phyloP scores from a whole-genome alignment of 2,888 invertebrate species.

The Aelia acuminata region DNA sequence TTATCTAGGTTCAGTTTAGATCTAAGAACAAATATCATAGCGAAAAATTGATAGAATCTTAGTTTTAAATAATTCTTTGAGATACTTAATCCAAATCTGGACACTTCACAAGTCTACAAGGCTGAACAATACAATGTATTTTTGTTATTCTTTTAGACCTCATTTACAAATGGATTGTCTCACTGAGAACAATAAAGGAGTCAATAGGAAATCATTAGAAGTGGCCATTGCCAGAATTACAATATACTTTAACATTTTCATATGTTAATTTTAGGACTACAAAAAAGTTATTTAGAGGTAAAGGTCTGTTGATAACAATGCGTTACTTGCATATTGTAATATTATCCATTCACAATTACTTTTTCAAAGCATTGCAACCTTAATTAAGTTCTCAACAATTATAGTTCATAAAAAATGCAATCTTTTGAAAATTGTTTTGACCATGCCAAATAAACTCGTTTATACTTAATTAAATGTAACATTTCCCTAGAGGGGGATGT shows the following conservation, averaged over 20 bases:
- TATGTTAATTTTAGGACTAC: slow-evolving; percentile 4
- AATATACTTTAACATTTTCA: neutral
- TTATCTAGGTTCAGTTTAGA: too few relatives aligned
- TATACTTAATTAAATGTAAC: too few relatives aligned
- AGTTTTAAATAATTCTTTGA: neutral
- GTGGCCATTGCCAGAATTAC: neutral
- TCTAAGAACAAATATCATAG: too few relatives aligned
- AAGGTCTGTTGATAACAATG: neutral
- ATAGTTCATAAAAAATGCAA: too few relatives aligned
- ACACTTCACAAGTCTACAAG: neutral
- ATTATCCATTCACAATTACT: neutral
- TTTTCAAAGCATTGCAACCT: too few relatives aligned
- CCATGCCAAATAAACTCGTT: too few relatives aligned
- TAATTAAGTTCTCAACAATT: too few relatives aligned
- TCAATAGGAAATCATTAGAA: slow-evolving; percentile 39
- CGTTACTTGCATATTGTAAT: neutral
- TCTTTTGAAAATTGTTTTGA: too few relatives aligned
- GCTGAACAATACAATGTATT: neutral
- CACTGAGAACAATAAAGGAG: neutral
- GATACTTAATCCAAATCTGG: neutral
- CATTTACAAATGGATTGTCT: slow-evolving; percentile 6
- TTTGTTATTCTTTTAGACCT: neutral
- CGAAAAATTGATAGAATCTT: neutral
- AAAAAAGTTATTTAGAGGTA: neutral
- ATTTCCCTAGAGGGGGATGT: too few relatives aligned